Base-by-base conservation (phyloP, 1,140 invertebrate genomes). In the Conopomorpha cramerella region DNA sequence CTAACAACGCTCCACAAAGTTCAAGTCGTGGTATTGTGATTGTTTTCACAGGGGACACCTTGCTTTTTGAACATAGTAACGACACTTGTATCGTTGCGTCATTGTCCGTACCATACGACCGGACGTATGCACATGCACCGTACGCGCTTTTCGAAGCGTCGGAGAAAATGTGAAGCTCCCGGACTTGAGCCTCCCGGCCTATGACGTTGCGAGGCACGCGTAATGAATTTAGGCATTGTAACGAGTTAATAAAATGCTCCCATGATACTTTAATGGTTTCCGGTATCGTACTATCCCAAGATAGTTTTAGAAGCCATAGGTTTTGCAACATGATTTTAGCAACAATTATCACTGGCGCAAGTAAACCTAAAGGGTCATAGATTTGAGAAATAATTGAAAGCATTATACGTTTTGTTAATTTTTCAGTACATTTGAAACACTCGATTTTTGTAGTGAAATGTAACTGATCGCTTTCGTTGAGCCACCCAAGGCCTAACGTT, bases 11-110 rank as follows among this genome's bases (percentile, higher is more conserved):
- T 10, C 49, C 73, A 31, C 42, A 58, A 13, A 80, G 43, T 51
- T 81, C 78, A 28, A 80, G 41, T 39, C 64, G 18, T 0, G 80
- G 76, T 10, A 82, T 57, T 8, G 60, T 54, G 1, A 36, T 23
- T 8, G 33, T 29, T 46, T 74, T 71, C 6, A 74, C 31, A 13
- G 77, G 77, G 25, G 72, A 52, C 2, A 79, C 66, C 30, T 59
- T 41, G n/a, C 49, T 42, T 45, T 78, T 77, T 4, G 46, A 37
- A 36, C 39, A 45, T 6, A 71, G n/a, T 15, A 67, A 31, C 15
- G 16, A 8, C 7, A 16, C 12, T 3, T 14, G 6, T 1, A 23
- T 19, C 15, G n/a, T 4, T 26, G 33, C 23, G 13, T 26, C 23
- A 7, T 35, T 7, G 3, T 26, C 23, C n/a, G n/a, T n/a, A 25